Evolutionary conservation across 1,140 invertebrate genomes (phyloP).

Genomic region (Globodera ellingtonae): DNA sequence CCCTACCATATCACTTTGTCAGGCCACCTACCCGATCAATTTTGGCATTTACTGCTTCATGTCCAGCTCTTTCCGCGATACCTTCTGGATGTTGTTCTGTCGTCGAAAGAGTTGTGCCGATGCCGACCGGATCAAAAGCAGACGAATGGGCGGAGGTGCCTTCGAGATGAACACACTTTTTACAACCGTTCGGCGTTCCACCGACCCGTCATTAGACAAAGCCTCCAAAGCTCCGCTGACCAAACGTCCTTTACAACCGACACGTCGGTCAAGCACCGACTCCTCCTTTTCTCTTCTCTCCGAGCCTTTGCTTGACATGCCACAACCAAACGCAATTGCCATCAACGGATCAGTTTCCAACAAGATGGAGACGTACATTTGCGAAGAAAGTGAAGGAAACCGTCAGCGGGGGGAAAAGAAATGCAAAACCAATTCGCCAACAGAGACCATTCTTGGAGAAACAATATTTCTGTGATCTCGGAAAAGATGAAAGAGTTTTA

Average conservation of each 20-base stretch:
- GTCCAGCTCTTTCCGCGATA: conserved; percentile 88
- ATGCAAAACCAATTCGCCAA: not conserved
- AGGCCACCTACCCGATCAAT: conserved; percentile 83
- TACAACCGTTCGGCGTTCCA: conserved; percentile 23
- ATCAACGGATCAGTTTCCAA: not conserved
- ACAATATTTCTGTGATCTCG: conserved; percentile 5
- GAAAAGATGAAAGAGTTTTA: not conserved
- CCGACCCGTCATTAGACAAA: conserved; percentile 20
- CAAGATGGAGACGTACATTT: not conserved
- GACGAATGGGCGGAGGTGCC: not conserved
- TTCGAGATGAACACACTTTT: not conserved
- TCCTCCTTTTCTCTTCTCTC: not conserved
- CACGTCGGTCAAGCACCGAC: not conserved
- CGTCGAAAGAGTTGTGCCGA: not conserved
- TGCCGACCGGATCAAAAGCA: not conserved
- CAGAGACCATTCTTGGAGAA: not conserved
- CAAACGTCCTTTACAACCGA: not conserved
- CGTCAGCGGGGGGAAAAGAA: not conserved
- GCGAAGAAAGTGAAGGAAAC: not conserved
- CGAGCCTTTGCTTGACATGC: not conserved
- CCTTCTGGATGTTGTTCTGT: conserved; percentile 83
- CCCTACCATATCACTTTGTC: conserved; percentile 29
- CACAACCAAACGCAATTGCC: not conserved
- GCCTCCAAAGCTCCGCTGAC: not conserved
- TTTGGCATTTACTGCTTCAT: conserved; percentile 94